Percentiles rank a stretch among this genome's conserved stretches.
These are phyloP conservation scores for Caenorhabditis brenneri DNA, from an alignment of 1,140 invertebrate genomes.

Conservation along the genomic window DNA sequence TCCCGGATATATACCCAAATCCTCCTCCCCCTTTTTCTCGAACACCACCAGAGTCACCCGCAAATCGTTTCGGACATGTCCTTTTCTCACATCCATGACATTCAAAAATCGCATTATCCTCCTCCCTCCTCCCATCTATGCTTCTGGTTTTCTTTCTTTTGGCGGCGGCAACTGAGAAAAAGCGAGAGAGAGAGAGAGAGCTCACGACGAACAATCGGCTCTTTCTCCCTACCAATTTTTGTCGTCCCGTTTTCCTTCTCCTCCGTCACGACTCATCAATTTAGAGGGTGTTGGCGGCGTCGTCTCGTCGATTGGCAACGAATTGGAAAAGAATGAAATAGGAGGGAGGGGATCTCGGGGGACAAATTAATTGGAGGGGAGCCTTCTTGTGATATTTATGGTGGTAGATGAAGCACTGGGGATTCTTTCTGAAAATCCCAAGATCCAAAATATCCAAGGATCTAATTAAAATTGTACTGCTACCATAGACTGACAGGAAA, in stretches of 20 bases:
- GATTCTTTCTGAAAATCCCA: no score
- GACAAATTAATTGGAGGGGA: not conserved
- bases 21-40: not conserved
- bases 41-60: no score
- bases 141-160: not conserved
- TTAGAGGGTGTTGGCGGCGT: not conserved
- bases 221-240: not conserved
- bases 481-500: no score
- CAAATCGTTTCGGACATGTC: not conserved
- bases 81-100: not conserved
- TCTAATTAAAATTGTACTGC: not conserved
- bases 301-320: not conserved
- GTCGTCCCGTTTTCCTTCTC: not conserved
- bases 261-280: not conserved
- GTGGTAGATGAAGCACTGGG: not conserved
- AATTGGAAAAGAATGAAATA: not conserved
- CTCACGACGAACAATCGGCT: not conserved
- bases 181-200: no score
- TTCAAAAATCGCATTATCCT: not conserved
- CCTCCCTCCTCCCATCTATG: not conserved
- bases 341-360: not conserved
- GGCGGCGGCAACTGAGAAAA: not conserved
- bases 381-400: not conserved
- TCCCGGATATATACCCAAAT: not conserved
- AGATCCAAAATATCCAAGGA: not conserved